Percentiles rank a stretch among this genome's conserved stretches.
phyloP scores from a whole-genome alignment of 2,797 vertebrate species.

The Sebastes reedi region DNA sequence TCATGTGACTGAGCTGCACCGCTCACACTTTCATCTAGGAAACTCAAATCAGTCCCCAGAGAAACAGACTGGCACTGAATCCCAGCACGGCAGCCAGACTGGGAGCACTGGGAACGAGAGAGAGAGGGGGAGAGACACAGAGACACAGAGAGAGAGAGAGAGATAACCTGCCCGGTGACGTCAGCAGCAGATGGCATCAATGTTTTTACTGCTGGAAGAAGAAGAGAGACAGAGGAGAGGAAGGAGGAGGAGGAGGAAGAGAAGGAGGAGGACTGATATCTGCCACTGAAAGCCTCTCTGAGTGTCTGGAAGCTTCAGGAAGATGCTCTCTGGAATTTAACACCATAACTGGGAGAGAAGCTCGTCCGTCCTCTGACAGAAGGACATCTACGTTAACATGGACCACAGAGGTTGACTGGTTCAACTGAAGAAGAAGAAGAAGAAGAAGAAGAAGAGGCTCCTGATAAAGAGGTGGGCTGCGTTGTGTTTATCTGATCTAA shows the following conservation, averaged over 20 bases:
- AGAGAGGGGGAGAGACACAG: neutral
- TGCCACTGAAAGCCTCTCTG: neutral
- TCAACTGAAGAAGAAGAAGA: neutral
- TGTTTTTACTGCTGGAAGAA: constrained; percentile 16
- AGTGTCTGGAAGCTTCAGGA: constrained; percentile 40
- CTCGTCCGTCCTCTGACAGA: neutral
- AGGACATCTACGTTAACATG: neutral
- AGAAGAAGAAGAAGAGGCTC: too few relatives aligned
- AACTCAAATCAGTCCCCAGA: neutral
- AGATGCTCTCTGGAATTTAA: constrained; percentile 88
- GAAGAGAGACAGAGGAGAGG: constrained; percentile 3
- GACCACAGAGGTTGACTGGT: neutral
- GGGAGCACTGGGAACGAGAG: neutral
- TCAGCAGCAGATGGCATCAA: constrained; percentile 36
- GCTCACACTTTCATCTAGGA: neutral
- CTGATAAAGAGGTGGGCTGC: too few relatives aligned
- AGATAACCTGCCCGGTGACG: constrained; percentile 10
- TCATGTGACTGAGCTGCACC: neutral
- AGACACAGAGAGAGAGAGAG: neutral
- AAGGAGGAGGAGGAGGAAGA: neutral
- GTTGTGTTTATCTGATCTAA: neutral
- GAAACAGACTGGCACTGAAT: neutral
- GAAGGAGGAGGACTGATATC: neutral
- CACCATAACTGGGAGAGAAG: constrained; percentile 64
- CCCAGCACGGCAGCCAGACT: neutral